Evolutionary conservation across 1,140 invertebrate species (phyloP).

Genomic region (Drosophila setifemur): DNA sequence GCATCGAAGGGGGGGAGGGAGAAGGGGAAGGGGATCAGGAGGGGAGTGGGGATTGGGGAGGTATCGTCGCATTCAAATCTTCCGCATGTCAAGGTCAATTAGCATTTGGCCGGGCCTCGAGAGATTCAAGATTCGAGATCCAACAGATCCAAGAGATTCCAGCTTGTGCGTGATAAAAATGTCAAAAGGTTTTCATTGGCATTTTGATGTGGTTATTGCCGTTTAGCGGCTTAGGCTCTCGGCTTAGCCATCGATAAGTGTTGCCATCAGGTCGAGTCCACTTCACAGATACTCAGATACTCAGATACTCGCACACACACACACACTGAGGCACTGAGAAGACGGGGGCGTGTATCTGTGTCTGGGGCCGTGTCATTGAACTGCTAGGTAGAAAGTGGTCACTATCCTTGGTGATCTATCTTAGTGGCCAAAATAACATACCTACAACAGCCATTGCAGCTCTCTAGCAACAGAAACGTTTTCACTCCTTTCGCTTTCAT

Average conservation of each 20-base stretch:
- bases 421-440: conserved; percentile 70
- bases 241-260: conserved; percentile 61
- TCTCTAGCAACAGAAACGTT: conserved; percentile 57
- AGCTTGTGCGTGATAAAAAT: conserved; percentile 73
- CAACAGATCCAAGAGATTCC: background rate
- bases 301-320: background rate
- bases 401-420: conserved; percentile 77
- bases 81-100: conserved; percentile 80
- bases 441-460: conserved; percentile 13
- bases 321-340: background rate
- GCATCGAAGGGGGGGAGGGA: conserved; percentile 21
- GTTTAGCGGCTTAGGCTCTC: conserved; percentile 55
- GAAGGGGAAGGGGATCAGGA: background rate
- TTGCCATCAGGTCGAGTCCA: conserved; percentile 52
- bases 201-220: conserved; percentile 69
- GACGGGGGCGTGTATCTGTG: conserved; percentile 28
- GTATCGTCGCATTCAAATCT: conserved; percentile 64
- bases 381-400: conserved; percentile 63
- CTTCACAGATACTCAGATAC: conserved; percentile 35
- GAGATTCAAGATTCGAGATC: background rate
- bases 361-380: conserved; percentile 62
- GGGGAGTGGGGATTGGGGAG: background rate
- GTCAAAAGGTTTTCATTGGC: conserved; percentile 78
- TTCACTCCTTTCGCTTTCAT: conserved; percentile 81
- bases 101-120: conserved; percentile 48